Base-by-base conservation (phyloP, 2,113 vertebrate species). In the Xenotilapia longispinis region DNA sequence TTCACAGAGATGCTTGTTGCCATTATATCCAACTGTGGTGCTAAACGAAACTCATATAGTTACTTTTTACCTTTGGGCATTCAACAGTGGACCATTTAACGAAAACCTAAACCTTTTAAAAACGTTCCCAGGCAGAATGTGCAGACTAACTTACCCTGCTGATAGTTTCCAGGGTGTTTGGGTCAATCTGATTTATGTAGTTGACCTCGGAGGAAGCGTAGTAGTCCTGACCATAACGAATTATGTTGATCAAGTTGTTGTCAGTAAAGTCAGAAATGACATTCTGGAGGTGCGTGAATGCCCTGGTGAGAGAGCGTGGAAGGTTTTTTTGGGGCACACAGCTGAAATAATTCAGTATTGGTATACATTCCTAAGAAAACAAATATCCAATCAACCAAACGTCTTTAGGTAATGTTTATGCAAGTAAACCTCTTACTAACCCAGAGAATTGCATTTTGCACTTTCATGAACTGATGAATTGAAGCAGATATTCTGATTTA, bases 181-280 rank as follows among this genome's bases (percentile, higher is more conserved):
- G 97, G 88, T 99, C 93, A 31, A 99, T 97, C 93, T 97, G 97
- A 91, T 98, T 97, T 49, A 99, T 97, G 95, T 98, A 98, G 93
- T 98, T 99, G 75, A 98, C 95, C 95, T 99, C 98, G 0, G 97
- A 97, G 79, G 97, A 97, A 0, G 98, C 97, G 78, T 98, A 99
- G 94, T 97, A 98, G 86, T 99, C 97, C 15, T 96, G 90, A 5
- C 99, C 98, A 70, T 97, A 97, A 90, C 93, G 97, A 88, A 99
- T 97, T 68, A 99, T 97, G 93, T 98, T 99, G 89, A 99, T 97
- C 84, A 99, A 60, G 94, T 98, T 98, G 95, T 99, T 99, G 95
- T 99, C 99, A 1, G 98, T 99, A 96, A 99, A 99, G 90, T 99
- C 96, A 0, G 98, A 97, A 90, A 99, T 97, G 84, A 94, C 91